phyloP scores from a whole-genome alignment of 1,140 invertebrate species.

The Pseudomyrmex dendroicus region DNA sequence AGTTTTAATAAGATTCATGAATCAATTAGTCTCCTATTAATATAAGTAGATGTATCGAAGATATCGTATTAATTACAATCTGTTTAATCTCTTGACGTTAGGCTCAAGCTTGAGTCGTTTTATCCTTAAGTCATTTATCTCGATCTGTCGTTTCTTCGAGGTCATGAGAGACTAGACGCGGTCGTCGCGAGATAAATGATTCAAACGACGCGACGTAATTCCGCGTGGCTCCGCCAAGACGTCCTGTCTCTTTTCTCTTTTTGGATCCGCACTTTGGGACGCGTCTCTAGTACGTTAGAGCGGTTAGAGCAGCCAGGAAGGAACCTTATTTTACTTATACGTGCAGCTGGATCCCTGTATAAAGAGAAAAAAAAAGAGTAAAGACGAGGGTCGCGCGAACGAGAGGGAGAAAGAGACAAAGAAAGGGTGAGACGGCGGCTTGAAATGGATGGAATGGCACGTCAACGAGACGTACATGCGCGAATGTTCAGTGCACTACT shows the following conservation, averaged over 20 bases:
- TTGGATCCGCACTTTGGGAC: conserved; percentile 44
- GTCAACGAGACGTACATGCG: conserved; percentile 43
- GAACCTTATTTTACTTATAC: conserved; percentile 63
- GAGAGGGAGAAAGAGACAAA: conserved; percentile 7
- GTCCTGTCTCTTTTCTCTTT: conserved; percentile 13
- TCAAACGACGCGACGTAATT: conserved; percentile 50
- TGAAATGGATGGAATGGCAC: conserved; percentile 53
- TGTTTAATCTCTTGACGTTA: neutral
- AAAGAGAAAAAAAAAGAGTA: neutral
- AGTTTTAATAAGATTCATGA: neutral
- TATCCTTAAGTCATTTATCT: conserved; percentile 47
- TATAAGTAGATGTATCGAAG: neutral
- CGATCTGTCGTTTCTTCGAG: conserved; percentile 39
- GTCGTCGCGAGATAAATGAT: conserved; percentile 50
- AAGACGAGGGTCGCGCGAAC: neutral
- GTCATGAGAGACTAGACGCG: conserved; percentile 36
- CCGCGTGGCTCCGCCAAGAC: conserved; percentile 36
- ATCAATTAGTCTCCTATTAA: neutral
- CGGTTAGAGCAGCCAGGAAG: conserved; percentile 14
- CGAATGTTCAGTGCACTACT: conserved; percentile 36
- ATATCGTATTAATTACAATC: conserved; percentile 21
- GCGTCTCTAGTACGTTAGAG: neutral
- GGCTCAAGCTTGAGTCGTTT: conserved; percentile 23
- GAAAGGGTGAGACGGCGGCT: conserved; percentile 28
- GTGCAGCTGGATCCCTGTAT: conserved; percentile 7